A percentile compares a stretch with the other conserved stretches of the same genome.
These are phyloP conservation scores for Rhinichthys osculus DNA, from an alignment of 2,797 vertebrate species.

Conservation along the genomic window DNA sequence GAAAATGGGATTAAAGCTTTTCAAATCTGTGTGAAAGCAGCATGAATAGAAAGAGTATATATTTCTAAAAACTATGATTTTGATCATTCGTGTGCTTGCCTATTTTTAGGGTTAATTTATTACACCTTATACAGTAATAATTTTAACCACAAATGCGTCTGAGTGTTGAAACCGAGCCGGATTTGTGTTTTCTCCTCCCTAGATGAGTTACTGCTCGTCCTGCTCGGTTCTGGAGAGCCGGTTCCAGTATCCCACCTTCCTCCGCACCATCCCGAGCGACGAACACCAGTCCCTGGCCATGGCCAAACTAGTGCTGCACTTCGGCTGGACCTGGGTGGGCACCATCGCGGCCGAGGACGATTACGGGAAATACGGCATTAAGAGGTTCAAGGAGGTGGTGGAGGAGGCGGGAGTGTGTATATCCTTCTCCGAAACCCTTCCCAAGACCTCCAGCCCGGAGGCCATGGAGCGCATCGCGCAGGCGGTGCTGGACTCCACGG, in stretches of 20 bases:
- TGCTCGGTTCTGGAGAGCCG: constrained; percentile 85
- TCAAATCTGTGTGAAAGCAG: too few relatives aligned
- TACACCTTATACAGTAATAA: not conserved
- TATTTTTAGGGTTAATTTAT: not conserved
- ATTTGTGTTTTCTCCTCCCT: not conserved
- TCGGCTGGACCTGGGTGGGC: constrained; percentile 89
- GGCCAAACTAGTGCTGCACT: constrained; percentile 82
- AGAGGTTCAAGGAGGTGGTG: constrained; percentile 84
- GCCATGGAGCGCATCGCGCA: constrained; percentile 78
- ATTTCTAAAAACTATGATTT: not conserved
- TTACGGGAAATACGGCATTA: constrained; percentile 88
- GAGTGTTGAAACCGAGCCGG: not conserved
- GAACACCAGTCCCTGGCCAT: constrained; percentile 80
- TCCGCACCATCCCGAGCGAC: constrained; percentile 83
- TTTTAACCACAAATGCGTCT: not conserved
- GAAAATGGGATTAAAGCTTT: too few relatives aligned
- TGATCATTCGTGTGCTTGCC: too few relatives aligned
- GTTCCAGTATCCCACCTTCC: constrained; percentile 88
- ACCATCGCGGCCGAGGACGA: constrained; percentile 85
- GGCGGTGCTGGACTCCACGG: constrained; percentile 75
- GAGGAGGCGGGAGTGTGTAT: constrained; percentile 83
- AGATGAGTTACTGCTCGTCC: constrained; percentile 86
- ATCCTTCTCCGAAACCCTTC: constrained; percentile 85
- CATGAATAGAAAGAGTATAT: not conserved
- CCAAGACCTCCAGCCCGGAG: constrained; percentile 79